These are phyloP conservation scores for Neoitamus cyanurus DNA, from an alignment of 2,888 invertebrate species.

Conservation along the genomic window DNA sequence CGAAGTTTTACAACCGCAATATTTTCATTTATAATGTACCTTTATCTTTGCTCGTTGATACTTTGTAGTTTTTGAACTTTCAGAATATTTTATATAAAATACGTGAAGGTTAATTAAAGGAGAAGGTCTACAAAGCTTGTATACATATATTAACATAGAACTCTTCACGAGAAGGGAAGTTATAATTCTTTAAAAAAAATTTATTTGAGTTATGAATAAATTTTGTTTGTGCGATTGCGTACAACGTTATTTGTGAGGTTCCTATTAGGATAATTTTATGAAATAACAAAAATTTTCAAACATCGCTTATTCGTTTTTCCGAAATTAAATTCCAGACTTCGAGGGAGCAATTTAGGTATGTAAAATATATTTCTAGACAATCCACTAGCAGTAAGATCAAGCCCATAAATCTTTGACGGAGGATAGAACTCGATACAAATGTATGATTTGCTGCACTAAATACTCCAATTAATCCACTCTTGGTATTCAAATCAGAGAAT, in stretches of 20 bases:
- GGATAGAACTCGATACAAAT: neutral
- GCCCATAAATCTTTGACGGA: neutral
- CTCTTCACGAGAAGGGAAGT: neutral
- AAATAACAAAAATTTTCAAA: neutral
- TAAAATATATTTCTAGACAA: conserved; percentile 26
- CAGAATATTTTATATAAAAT: neutral
- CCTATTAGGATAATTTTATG: neutral
- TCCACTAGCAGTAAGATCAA: conserved; percentile 27
- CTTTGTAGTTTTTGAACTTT: neutral
- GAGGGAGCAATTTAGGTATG: conserved; percentile 34
- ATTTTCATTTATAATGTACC: neutral
- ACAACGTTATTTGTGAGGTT: neutral
- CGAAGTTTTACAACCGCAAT: neutral
- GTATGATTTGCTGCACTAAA: neutral
- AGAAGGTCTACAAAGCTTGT: neutral
- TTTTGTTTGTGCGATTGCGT: neutral
- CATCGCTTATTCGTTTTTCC: neutral
- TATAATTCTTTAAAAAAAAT: neutral
- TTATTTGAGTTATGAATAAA: neutral
- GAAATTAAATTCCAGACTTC: neutral
- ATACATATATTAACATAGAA: neutral
- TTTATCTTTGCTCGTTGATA: neutral
- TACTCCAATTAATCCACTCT: conserved; percentile 33
- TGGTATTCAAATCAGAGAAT: neutral
- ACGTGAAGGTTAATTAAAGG: neutral